Conservation (phyloP, 2,888 invertebrate species). For the Timandra comae region DNA sequence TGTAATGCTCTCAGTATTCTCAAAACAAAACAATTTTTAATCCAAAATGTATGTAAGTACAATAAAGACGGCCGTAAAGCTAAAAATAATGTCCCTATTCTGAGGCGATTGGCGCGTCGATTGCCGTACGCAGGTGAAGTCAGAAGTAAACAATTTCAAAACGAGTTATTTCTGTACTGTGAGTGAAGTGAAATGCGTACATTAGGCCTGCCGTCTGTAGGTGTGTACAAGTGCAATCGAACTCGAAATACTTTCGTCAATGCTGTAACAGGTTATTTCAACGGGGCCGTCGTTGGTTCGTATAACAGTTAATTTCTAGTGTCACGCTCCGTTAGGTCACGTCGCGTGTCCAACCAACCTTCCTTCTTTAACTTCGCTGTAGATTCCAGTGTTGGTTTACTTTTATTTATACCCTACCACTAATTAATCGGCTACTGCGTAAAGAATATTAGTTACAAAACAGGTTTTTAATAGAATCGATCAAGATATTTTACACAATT, state of each 20-base stretch:
- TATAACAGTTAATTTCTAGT: slow-evolving; percentile 73
- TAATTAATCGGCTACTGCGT: too few species aligned
- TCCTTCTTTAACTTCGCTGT: slow-evolving; percentile 54
- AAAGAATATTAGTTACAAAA: too few species aligned
- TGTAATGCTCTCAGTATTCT: slow-evolving; percentile 25
- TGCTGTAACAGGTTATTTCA: slow-evolving; percentile 58
- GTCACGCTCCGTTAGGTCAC: slow-evolving; percentile 66
- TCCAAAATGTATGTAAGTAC: background rate
- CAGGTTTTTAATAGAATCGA: too few species aligned
- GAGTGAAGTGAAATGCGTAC: slow-evolving; percentile 23
- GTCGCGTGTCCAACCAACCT: slow-evolving; percentile 60
- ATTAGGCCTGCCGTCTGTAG: slow-evolving; percentile 15
- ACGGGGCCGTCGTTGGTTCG: slow-evolving; percentile 49
- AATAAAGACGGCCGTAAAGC: slow-evolving; percentile 7
- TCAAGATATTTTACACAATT: too few species aligned
- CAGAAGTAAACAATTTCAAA: slow-evolving; percentile 16
- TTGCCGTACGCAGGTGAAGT: slow-evolving; percentile 16
- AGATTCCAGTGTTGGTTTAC: slow-evolving; percentile 30
- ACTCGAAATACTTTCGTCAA: slow-evolving; percentile 51
- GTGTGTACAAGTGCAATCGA: slow-evolving; percentile 10
- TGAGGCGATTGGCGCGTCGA: slow-evolving; percentile 8
- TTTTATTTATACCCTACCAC: too few species aligned
- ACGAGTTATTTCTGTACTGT: slow-evolving; percentile 17
- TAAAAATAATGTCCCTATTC: slow-evolving; percentile 12
- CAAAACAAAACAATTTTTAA: slow-evolving; percentile 11